Evolutionary conservation across 2,888 invertebrate genomes (phyloP), one percentile per base, ranked within the genome.

Genomic region (Chaitophorus viminalis): DNA sequence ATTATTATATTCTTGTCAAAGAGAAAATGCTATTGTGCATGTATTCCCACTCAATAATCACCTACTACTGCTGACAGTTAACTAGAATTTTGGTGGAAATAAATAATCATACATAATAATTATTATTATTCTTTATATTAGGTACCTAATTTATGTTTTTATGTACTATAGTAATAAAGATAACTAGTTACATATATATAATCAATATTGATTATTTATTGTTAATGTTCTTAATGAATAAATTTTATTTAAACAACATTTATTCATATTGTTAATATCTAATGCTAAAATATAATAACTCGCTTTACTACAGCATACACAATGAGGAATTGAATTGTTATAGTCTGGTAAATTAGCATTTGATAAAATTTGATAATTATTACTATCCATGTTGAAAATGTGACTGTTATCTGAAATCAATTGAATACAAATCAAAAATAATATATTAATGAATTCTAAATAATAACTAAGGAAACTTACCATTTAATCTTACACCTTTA

Each of bases 141-240:
- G 6, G n/a, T 70, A n/a, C n/a, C n/a, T n/a, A 70, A 31, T 77
- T 85, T 85, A n/a, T 68, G 18, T 25, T 68, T 31, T 76, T 65
- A 6, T 29, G 33, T 60, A 60, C 21, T 60, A 3, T 60, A 54
- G 14, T 46, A 46, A n/a, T 82, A 54, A 72, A 82, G n/a, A 72
- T 60, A 46, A 46, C 29, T 81, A 70, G 8, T 36, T 52, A 65
- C 18, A 21, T 46, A 75, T 6, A 60, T 21, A n/a, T 72, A 77
- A 70, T 52, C 65, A 87, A 75, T 75, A 74, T 31, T 87, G 81
- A 65, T 87, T 81, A n/a, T 81, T 87, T 87, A 81, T 81, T 87
- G 60, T 81, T 46, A 46, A 79, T 33, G 29, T 31, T 11, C 79
- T 81, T 74, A 81, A 81, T 60, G 81, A 74, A 81, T 87, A 87